phyloP scores from a whole-genome alignment of 1,140 invertebrate species.

The Vanessa atalanta region DNA sequence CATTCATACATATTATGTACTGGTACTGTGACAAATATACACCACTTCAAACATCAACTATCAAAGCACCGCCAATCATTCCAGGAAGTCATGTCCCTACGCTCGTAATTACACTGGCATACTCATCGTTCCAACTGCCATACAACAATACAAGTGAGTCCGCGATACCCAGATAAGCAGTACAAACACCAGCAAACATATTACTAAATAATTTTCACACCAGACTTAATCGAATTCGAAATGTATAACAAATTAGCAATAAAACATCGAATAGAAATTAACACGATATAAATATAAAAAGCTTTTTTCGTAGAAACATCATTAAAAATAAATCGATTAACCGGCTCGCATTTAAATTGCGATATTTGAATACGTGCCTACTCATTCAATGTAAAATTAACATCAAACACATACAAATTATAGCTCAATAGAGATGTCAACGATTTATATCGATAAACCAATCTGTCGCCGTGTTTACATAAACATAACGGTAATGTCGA shows the following conservation, averaged over 20 bases:
- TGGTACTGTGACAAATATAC: too few species aligned
- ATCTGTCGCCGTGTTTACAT: constrained; percentile 38
- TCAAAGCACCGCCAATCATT: too few species aligned
- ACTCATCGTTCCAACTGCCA: too few species aligned
- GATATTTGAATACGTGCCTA: constrained; percentile 12
- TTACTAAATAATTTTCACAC: too few species aligned
- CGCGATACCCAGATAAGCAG: too few species aligned
- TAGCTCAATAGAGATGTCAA: constrained; percentile 42
- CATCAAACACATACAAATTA: constrained; percentile 35
- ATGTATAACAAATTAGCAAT: background rate
- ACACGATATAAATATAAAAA: background rate
- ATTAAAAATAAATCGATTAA: constrained; percentile 5
- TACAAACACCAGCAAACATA: too few species aligned
- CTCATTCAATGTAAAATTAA: constrained; percentile 29
- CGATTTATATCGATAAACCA: constrained; percentile 41
- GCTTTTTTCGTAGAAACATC: background rate
- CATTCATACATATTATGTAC: too few species aligned
- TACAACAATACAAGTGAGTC: too few species aligned
- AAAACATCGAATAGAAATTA: background rate
- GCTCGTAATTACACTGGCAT: too few species aligned
- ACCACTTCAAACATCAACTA: too few species aligned
- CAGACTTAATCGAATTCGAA: too few species aligned
- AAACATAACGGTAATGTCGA: constrained; percentile 29
- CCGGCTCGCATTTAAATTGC: background rate
- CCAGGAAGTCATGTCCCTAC: too few species aligned